A percentile compares a stretch with the other conserved stretches of the same genome.
These are phyloP conservation scores for Vicugna pacos DNA, from an alignment of 2,113 vertebrate species.

Conservation along the genomic window DNA sequence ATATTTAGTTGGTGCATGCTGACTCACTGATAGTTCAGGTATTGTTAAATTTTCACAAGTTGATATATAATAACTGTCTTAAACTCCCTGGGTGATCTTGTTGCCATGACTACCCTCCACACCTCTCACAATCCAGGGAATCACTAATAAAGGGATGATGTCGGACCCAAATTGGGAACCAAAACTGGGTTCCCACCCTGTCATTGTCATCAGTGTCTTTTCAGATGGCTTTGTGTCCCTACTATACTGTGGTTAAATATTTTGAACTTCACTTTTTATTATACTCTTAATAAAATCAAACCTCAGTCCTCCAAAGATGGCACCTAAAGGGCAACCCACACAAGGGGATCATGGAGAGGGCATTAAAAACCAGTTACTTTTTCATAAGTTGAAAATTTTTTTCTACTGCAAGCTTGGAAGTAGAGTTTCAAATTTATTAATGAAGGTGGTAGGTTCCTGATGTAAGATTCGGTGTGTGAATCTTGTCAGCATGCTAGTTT, in stretches of 20 bases:
- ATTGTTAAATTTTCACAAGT: neutral
- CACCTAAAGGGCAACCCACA: neutral
- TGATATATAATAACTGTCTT: neutral
- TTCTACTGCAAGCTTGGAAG: neutral
- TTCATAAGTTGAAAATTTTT: neutral
- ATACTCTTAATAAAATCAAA: slow-evolving; percentile 5
- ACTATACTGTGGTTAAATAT: neutral
- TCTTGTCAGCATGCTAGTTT: slow-evolving; percentile 35
- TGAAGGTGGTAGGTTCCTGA: neutral
- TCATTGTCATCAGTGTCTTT: neutral
- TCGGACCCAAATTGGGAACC: neutral
- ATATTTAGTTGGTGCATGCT: neutral
- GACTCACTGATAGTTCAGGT: neutral
- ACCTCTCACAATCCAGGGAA: neutral
- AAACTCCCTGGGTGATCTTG: neutral
- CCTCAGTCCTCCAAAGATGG: neutral
- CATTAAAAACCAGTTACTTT: neutral
- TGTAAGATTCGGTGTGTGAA: neutral
- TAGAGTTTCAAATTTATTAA: neutral
- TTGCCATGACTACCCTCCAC: neutral
- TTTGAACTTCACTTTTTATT: neutral
- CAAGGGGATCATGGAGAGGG: neutral
- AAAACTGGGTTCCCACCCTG: neutral
- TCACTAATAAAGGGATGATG: neutral
- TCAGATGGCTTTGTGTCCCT: neutral